Conservation (phyloP, 2,888 invertebrate species). For the Andrena camellia region DNA sequence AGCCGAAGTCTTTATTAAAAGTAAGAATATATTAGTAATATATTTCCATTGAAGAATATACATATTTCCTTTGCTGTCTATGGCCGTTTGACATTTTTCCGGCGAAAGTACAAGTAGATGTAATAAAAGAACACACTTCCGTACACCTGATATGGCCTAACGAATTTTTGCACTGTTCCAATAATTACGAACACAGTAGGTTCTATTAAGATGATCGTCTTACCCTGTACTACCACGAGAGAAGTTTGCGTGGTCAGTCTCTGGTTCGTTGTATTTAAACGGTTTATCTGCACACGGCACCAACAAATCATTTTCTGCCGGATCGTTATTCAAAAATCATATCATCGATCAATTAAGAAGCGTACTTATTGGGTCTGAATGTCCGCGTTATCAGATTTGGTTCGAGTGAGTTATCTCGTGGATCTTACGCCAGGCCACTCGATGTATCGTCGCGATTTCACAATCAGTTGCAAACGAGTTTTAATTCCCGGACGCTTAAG, state of each 20-base stretch:
- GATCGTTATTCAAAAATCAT: slow-evolving; percentile 53
- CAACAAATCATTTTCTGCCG: slow-evolving; percentile 40
- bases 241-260: neutral
- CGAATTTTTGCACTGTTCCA: neutral
- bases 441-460: slow-evolving; percentile 24
- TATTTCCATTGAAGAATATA: no score
- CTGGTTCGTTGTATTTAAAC: slow-evolving; percentile 57
- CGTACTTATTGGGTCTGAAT: slow-evolving; percentile 30
- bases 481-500: slow-evolving; percentile 21
- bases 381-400: slow-evolving; percentile 50
- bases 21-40: no score
- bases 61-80: no score
- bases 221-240: slow-evolving; percentile 39
- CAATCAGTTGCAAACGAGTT: slow-evolving; percentile 34
- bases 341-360: slow-evolving; percentile 41
- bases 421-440: slow-evolving; percentile 22
- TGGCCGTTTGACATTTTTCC: no score
- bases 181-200: neutral
- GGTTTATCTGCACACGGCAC: slow-evolving; percentile 67
- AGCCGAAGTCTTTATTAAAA: no score
- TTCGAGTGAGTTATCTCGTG: slow-evolving; percentile 55
- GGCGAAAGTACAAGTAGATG: no score
- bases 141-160: no score
- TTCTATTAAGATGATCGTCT: slow-evolving; percentile 15
- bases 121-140: no score